Conservation (phyloP, 2,888 invertebrate species). For the Ferrisia virgata region DNA sequence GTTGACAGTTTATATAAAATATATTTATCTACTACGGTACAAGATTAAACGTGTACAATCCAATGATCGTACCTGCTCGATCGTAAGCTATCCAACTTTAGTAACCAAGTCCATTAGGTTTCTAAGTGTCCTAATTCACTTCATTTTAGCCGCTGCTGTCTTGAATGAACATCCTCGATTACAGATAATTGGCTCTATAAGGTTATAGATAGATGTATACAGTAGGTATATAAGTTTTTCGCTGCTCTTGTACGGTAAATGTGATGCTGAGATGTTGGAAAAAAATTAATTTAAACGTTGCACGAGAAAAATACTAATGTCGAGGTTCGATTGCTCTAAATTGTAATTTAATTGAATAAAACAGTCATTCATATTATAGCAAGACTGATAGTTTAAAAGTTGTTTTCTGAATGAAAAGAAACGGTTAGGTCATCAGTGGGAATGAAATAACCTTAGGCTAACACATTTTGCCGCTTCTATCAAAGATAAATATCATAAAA, state of each 20-base stretch:
- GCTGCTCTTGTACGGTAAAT: background rate
- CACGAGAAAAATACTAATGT: conserved; percentile 1
- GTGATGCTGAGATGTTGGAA: background rate
- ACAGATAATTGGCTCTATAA: background rate
- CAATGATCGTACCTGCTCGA: background rate
- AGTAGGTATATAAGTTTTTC: conserved; percentile 4
- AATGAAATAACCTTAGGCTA: conserved; percentile 36
- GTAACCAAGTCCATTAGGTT: background rate
- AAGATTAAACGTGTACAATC: too few species aligned
- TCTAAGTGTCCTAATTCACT: background rate
- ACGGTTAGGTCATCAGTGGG: conserved; percentile 44
- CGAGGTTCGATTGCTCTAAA: conserved; percentile 36
- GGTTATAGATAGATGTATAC: too few species aligned
- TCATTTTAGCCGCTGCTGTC: background rate
- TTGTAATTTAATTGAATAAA: conserved; percentile 45
- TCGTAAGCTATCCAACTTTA: background rate
- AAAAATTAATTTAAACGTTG: conserved; percentile 35
- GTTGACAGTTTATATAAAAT: too few species aligned
- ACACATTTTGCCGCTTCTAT: conserved; percentile 33
- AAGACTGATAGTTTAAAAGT: conserved; percentile 37
- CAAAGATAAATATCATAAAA: conserved; percentile 44
- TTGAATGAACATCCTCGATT: background rate
- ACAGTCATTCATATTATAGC: conserved; percentile 36
- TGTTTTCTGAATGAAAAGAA: conserved; percentile 45
- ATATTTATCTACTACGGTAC: too few species aligned